Base-by-base conservation (phyloP, 1,140 invertebrate species). In the Diuraphis noxia region DNA sequence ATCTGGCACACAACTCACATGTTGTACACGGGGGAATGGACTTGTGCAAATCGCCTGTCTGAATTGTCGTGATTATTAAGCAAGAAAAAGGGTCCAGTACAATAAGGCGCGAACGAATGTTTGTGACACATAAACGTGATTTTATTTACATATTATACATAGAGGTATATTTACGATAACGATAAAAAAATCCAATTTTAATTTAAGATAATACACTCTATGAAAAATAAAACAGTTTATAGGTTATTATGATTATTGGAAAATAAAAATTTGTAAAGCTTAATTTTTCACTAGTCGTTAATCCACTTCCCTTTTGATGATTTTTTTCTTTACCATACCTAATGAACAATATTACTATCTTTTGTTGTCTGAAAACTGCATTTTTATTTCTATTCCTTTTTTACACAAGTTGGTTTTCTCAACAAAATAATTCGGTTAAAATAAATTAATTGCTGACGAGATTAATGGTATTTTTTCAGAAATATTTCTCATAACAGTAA, bases 41-140 rank as follows among this genome's bases (percentile, higher is more conserved):
- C 85, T 86, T 86, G 43, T 86, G 34, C 19, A 25, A 86, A 86
- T 86, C 85, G 46, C 34, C 34, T 25, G 85, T 52, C 85, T 36
- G 34, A 25, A 52, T 25, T 86, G 34, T 34, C 10, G 17, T 49
- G 46, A 52, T 86, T 86, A 86, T 86, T 52, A 52, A 36, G 7
- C 23, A 25, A 36, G 21, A 19, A 52, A 52, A 86, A 86, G 85
- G 85, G 85, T 36, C 85, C 46, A 1, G 9, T 85, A 85, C 40
- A 85, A 81, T 85, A 85, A 34, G n/a, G 19, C n/a, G 17, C 3
- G 41, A 85, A 85, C 41, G 30, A 85, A 43, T 49, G 84, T 85
- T 49, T 19, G 30, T n/a, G n/a, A 85, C 84, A 46, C 43, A 43
- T 85, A 46, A 23, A 43, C 19, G 43, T 3, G 41, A 85, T 82